phyloP scores from a whole-genome alignment of 2,888 invertebrate genomes.

The Caenorhabditis sp. region DNA sequence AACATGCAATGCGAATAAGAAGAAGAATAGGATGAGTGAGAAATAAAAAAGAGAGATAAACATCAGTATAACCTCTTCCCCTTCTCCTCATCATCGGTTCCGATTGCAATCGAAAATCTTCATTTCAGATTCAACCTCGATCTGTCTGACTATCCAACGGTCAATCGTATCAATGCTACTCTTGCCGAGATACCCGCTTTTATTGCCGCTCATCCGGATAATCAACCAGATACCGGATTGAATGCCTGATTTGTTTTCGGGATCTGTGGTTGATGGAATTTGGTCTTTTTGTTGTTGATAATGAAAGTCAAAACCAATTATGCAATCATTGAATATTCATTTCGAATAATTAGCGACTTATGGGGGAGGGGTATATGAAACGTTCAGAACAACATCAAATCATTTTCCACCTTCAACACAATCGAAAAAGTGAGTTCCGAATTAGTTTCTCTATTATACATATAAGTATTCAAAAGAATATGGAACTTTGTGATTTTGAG shows the following conservation, averaged over 20 bases:
- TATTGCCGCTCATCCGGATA: slow-evolving; percentile 92
- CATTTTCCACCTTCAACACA: too few relatives aligned
- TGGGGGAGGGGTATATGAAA: too few relatives aligned
- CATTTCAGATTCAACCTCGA: slow-evolving; percentile 92
- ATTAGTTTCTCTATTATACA: too few relatives aligned
- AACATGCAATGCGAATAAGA: slow-evolving; percentile 20
- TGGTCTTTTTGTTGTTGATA: too few relatives aligned
- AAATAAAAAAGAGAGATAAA: slow-evolving; percentile 27
- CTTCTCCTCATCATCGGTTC: background rate
- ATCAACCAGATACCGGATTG: slow-evolving; percentile 91
- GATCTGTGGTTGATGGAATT: background rate
- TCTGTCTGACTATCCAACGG: slow-evolving; percentile 92
- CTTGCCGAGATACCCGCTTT: slow-evolving; percentile 93
- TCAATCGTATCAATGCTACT: slow-evolving; percentile 91
- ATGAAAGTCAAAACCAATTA: background rate
- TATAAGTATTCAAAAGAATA: too few relatives aligned
- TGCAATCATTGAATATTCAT: background rate
- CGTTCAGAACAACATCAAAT: too few relatives aligned
- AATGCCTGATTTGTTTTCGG: slow-evolving; percentile 65
- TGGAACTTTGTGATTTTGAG: too few relatives aligned
- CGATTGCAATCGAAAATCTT: slow-evolving; percentile 34
- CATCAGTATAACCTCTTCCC: slow-evolving; percentile 32
- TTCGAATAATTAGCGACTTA: background rate
- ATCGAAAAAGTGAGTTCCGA: too few relatives aligned
- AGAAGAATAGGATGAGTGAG: background rate